Percentiles rank a stretch among this genome's conserved stretches.
Conservation (phyloP, 2,888 invertebrate genomes). For the Drosophila merina region DNA sequence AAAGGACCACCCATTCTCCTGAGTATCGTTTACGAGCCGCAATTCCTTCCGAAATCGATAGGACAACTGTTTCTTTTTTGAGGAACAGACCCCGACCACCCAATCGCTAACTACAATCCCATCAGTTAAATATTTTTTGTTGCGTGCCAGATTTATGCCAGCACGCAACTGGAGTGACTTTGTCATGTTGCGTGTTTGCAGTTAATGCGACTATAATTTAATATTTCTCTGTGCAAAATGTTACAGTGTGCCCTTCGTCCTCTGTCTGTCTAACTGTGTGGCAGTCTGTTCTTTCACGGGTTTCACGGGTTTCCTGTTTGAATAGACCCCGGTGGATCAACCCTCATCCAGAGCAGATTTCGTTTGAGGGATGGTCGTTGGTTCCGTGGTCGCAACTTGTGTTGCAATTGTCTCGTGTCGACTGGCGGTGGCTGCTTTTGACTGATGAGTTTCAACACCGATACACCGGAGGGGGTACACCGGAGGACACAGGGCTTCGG, state of each 20-base stretch:
- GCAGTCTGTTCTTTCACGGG: background rate
- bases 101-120: slow-evolving; percentile 17
- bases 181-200: slow-evolving; percentile 68
- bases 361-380: slow-evolving; percentile 33
- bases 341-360: slow-evolving; percentile 39
- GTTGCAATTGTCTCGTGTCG: slow-evolving; percentile 65
- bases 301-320: slow-evolving; percentile 6
- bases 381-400: slow-evolving; percentile 51
- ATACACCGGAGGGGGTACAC: background rate
- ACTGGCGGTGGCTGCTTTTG: slow-evolving; percentile 47
- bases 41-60: slow-evolving; percentile 45
- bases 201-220: slow-evolving; percentile 76
- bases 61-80: slow-evolving; percentile 28
- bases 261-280: slow-evolving; percentile 3
- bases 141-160: slow-evolving; percentile 66
- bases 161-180: slow-evolving; percentile 67
- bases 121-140: slow-evolving; percentile 39
- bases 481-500: background rate
- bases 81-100: background rate
- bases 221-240: slow-evolving; percentile 63
- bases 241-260: slow-evolving; percentile 48
- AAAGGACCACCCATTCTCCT: background rate
- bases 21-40: slow-evolving; percentile 8
- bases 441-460: slow-evolving; percentile 73
- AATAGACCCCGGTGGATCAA: slow-evolving; percentile 17